Conservation (phyloP, 1,140 invertebrate genomes). For the Drosophila grimshawi region DNA sequence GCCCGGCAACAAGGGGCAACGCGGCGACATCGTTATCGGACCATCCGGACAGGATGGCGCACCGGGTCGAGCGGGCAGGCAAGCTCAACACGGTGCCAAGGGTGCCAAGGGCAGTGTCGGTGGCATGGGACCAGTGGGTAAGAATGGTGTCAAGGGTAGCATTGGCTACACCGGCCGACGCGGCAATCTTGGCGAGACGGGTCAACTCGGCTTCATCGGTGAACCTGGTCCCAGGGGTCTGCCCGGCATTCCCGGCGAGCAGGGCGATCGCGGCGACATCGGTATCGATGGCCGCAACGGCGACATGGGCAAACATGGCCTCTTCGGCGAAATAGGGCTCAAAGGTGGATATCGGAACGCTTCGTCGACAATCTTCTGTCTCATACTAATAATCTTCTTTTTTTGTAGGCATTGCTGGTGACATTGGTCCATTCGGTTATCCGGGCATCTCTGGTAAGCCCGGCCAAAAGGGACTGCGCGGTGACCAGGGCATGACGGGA, state of each 20-base stretch:
- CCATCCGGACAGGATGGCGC: slow-evolving; percentile 85
- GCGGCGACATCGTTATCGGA: slow-evolving; percentile 86
- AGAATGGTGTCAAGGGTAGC: slow-evolving; percentile 73
- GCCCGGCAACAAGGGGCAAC: slow-evolving; percentile 85
- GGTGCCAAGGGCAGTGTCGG: slow-evolving; percentile 86
- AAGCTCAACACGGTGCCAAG: slow-evolving; percentile 86
- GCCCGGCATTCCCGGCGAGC: slow-evolving; percentile 86
- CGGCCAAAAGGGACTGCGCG: slow-evolving; percentile 85
- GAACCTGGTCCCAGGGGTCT: slow-evolving; percentile 85
- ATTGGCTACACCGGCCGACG: slow-evolving; percentile 85
- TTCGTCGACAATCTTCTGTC: slow-evolving; percentile 57
- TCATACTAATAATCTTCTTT: slow-evolving; percentile 49
- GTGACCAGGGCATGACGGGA: slow-evolving; percentile 86
- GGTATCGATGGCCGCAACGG: slow-evolving; percentile 86
- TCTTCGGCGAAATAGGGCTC: slow-evolving; percentile 85
- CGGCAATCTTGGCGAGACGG: slow-evolving; percentile 86
- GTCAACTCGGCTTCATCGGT: slow-evolving; percentile 85
- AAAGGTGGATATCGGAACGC: slow-evolving; percentile 85
- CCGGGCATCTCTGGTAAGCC: slow-evolving; percentile 83
- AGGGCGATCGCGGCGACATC: slow-evolving; percentile 86
- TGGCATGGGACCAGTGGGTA: slow-evolving; percentile 46
- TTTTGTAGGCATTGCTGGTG: slow-evolving; percentile 80
- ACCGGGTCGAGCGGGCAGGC: slow-evolving; percentile 86
- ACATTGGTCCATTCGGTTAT: slow-evolving; percentile 85
- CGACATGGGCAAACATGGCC: slow-evolving; percentile 85